Evolutionary conservation across 2,797 vertebrate genomes (phyloP).

Genomic region (Pelodytes ibericus): DNA sequence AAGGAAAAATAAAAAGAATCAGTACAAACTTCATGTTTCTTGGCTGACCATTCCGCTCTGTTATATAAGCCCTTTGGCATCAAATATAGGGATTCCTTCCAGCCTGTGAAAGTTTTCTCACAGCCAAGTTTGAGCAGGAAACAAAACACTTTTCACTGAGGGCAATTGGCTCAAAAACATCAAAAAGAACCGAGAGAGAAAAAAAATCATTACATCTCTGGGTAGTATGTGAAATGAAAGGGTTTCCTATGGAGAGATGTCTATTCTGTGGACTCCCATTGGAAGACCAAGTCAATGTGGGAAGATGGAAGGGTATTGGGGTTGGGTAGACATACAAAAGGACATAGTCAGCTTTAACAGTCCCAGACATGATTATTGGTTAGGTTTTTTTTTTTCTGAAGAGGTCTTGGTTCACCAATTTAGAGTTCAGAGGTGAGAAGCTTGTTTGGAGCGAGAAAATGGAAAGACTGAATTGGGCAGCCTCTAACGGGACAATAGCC

Average conservation of each 20-base stretch:
- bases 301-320: conserved; percentile 16
- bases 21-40: conserved; percentile 58
- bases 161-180: conserved; percentile 66
- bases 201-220: conserved; percentile 61
- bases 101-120: conserved; percentile 57
- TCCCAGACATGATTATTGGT: conserved; percentile 28
- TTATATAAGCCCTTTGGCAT: conserved; percentile 63
- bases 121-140: conserved; percentile 66
- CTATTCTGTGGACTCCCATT: conserved; percentile 53
- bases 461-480: neutral
- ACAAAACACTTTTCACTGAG: conserved; percentile 67
- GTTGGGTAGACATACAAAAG: conserved; percentile 35
- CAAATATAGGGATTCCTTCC: conserved; percentile 56
- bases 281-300: conserved; percentile 27
- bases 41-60: conserved; percentile 49
- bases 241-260: conserved; percentile 61
- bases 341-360: conserved; percentile 32
- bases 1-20: conserved; percentile 11
- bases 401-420: conserved; percentile 23
- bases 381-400: conserved; percentile 23
- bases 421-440: conserved; percentile 39
- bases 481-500: neutral
- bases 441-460: conserved; percentile 14
- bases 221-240: conserved; percentile 64
- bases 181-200: conserved; percentile 53